A percentile compares a stretch with the other conserved stretches of the same genome.
phyloP scores from a whole-genome alignment of 2,888 invertebrate species.

The Caenorhabditis drosophilae region DNA sequence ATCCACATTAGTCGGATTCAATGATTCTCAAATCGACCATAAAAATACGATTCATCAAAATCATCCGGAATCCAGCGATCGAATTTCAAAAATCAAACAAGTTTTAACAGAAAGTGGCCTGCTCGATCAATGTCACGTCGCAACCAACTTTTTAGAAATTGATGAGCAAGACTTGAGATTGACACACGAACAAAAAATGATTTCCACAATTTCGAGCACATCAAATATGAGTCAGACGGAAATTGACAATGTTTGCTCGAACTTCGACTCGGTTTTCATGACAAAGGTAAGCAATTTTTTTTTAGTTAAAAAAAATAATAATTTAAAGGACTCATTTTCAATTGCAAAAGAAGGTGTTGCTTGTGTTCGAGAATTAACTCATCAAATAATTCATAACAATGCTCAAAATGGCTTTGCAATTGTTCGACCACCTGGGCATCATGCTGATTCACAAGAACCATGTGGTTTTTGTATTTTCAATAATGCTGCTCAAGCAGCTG shows the following conservation, averaged over 20 bases:
- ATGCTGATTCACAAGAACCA: constrained; percentile 80
- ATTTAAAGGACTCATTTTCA: too few relatives aligned
- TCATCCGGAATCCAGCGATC: constrained; percentile 44
- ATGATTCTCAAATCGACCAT: constrained; percentile 29
- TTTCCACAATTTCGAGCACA: constrained; percentile 4
- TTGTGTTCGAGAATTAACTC: constrained; percentile 39
- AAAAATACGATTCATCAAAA: constrained; percentile 24
- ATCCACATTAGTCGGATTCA: constrained; percentile 48
- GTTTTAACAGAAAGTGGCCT: constrained; percentile 26
- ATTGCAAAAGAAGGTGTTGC: constrained; percentile 38
- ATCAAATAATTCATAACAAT: constrained; percentile 32
- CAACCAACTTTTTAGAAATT: constrained; percentile 16
- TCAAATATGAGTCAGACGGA: constrained; percentile 25
- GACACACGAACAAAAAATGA: constrained; percentile 29
- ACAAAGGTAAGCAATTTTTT: constrained; percentile 30
- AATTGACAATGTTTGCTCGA: constrained; percentile 26
- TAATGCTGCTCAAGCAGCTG: constrained; percentile 90
- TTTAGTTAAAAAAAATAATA: too few relatives aligned
- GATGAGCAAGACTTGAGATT: constrained; percentile 38
- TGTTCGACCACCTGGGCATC: constrained; percentile 82
- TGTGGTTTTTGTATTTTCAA: constrained; percentile 97
- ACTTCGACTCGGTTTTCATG: constrained; percentile 47
- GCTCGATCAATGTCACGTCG: constrained; percentile 32
- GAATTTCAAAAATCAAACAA: constrained; percentile 35
- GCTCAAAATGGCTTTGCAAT: constrained; percentile 50